Evolutionary conservation across 2,797 vertebrate species (phyloP).

Genomic region (Lacerta agilis): DNA sequence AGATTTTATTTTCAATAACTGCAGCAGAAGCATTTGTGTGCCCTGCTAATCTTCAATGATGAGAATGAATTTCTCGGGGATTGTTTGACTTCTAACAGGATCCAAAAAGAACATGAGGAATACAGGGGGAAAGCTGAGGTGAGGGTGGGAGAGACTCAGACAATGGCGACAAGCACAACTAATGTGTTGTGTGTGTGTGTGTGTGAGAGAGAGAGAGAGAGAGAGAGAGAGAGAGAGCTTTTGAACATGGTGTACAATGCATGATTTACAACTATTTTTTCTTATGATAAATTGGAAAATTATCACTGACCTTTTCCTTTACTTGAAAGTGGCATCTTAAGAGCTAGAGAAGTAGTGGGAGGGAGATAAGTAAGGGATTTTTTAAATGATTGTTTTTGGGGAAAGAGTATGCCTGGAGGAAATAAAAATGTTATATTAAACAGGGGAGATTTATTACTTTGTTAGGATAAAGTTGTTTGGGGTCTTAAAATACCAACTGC

Average conservation of each 20-base stretch:
- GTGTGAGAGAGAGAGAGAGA: too few relatives aligned
- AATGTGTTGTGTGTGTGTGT: background rate
- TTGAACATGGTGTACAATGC: background rate
- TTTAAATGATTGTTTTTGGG: background rate
- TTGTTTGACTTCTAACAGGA: background rate
- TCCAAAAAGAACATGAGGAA: background rate
- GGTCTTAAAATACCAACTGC: background rate
- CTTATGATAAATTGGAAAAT: background rate
- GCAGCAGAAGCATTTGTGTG: background rate
- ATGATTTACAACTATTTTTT: background rate
- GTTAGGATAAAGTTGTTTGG: background rate
- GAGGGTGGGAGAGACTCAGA: background rate
- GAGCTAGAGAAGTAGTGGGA: background rate
- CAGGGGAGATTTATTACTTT: background rate
- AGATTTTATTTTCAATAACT: background rate
- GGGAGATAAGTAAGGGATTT: background rate
- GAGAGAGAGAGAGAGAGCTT: background rate
- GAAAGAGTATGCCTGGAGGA: background rate
- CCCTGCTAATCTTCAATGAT: background rate
- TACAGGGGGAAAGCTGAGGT: fast-evolving
- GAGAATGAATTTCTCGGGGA: conserved; percentile 11
- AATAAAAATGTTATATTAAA: background rate
- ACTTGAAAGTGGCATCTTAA: background rate
- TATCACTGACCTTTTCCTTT: background rate
- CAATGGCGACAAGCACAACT: background rate